These are phyloP conservation scores for Eurystomus glaucurus DNA, from an alignment of 2,797 vertebrate species.

Conservation along the genomic window DNA sequence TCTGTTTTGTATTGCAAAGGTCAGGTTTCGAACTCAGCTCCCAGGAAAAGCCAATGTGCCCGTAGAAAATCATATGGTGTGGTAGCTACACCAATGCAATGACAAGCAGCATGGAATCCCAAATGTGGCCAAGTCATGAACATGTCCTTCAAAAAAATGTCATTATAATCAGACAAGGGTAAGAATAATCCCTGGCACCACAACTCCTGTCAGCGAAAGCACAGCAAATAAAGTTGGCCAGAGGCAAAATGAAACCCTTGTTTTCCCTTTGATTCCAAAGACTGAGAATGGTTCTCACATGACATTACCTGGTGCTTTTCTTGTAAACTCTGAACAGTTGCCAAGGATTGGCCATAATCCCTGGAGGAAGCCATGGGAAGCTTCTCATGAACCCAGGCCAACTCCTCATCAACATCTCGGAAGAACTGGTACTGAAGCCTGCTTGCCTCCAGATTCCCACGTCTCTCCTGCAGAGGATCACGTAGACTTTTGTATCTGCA, in stretches of 20 bases:
- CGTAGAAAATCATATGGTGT: background rate
- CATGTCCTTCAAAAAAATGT: background rate
- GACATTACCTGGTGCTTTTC: slow-evolving; percentile 90
- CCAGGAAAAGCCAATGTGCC: background rate
- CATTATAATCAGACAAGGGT: background rate
- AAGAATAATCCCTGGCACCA: background rate
- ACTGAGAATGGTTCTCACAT: background rate
- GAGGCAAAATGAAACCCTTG: background rate
- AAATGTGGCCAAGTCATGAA: background rate
- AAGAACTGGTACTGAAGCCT: slow-evolving; percentile 89
- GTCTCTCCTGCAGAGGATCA: slow-evolving; percentile 84
- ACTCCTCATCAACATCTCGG: slow-evolving; percentile 89
- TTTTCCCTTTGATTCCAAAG: background rate
- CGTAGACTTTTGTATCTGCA: slow-evolving; percentile 86
- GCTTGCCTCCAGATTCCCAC: slow-evolving; percentile 86
- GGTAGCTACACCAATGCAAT: background rate
- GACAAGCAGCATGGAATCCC: background rate
- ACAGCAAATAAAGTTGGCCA: background rate
- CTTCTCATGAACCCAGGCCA: slow-evolving; percentile 88
- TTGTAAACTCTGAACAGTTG: slow-evolving; percentile 82
- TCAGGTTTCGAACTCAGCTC: background rate
- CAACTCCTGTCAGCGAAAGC: background rate
- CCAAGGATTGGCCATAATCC: slow-evolving; percentile 86
- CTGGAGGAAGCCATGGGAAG: slow-evolving; percentile 79
- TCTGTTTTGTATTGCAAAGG: background rate